Evolutionary conservation across 2,797 vertebrate species (phyloP).

Genomic region (Lacerta viridis): DNA sequence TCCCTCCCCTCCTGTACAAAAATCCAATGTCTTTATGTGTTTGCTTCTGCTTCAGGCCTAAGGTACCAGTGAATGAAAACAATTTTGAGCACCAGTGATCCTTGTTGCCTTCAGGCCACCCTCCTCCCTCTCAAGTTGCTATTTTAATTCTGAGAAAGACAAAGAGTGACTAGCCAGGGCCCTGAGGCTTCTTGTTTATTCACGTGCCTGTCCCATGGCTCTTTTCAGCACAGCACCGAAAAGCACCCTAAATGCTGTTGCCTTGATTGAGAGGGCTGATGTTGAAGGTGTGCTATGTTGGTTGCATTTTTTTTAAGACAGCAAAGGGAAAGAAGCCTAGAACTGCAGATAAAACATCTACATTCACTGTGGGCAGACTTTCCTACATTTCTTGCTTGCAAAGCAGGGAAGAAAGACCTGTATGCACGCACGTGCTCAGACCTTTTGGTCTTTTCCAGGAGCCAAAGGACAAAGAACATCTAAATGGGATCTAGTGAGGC

Average conservation of each 20-base stretch:
- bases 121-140: constrained; percentile 46
- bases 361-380: constrained; percentile 1
- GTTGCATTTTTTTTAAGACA: not conserved
- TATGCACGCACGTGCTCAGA: constrained; percentile 19
- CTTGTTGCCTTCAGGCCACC: constrained; percentile 19
- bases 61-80: constrained; percentile 33
- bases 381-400: not conserved
- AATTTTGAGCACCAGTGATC: constrained; percentile 53
- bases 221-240: not conserved
- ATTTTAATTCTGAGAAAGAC: constrained; percentile 59
- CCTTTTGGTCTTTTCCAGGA: constrained; percentile 43
- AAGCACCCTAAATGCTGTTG: constrained; percentile 50
- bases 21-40: not conserved
- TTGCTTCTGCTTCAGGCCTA: constrained; percentile 42
- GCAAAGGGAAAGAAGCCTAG: not conserved
- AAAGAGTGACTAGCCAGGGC: constrained; percentile 36
- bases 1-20: not conserved
- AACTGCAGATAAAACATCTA: constrained; percentile 37
- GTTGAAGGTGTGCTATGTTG: not conserved
- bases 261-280: not conserved
- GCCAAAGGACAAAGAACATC: constrained; percentile 63
- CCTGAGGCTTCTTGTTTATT: constrained; percentile 41
- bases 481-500: constrained; percentile 72
- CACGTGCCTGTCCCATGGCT: not conserved
- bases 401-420: constrained; percentile 19